Base-by-base conservation (phyloP, 2,888 invertebrate species). In the Agapostemon virescens region DNA sequence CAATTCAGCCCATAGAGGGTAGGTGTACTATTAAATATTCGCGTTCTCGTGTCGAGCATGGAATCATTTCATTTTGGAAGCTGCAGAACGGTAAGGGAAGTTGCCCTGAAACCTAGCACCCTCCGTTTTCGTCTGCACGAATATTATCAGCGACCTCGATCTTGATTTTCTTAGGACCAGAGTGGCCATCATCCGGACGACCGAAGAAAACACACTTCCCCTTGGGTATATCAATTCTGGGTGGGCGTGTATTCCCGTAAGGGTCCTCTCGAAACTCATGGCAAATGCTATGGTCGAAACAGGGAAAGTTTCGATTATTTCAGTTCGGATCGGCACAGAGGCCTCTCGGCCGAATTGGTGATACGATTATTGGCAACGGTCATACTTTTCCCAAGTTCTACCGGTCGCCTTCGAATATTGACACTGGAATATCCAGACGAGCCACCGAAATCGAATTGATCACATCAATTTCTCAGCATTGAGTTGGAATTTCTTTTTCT, bases 351-450 rank as follows among this genome's bases (percentile, higher is more conserved):
- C 52, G 45, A n/a, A n/a, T 49, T n/a, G 49, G 55, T 79, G 69
- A 77, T 77, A 66, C 66, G 64, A 77, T 70, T 79, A 78, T 78
- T 69, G 69, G 66, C 77, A 77, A 77, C 77, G 69, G 55, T 69
- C 23, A 78, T 77, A 77, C 78, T 66, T 79, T 13, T 66, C 23
- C 15, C n/a, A 1, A 78, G 66, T 77, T 70, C 58, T 33, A 36
- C 0, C 15, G 23, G 61, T n/a, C 36, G 7, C 7, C 52, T 42
- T 64, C 69, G 45, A 79, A 79, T 79, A 67, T 78, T 79, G 79
- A 79, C 78, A 70, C 17, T 58, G 66, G 58, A 15, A 33, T 20
- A 23, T 55, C 55, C n/a, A 66, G 33, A 23, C 33, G 63, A 30
- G 63, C 30, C 17, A 23, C 33, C 23, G 42, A 69, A 66, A 79